phyloP scores from a whole-genome alignment of 2,888 invertebrate genomes.

The Fragum sueziense region DNA sequence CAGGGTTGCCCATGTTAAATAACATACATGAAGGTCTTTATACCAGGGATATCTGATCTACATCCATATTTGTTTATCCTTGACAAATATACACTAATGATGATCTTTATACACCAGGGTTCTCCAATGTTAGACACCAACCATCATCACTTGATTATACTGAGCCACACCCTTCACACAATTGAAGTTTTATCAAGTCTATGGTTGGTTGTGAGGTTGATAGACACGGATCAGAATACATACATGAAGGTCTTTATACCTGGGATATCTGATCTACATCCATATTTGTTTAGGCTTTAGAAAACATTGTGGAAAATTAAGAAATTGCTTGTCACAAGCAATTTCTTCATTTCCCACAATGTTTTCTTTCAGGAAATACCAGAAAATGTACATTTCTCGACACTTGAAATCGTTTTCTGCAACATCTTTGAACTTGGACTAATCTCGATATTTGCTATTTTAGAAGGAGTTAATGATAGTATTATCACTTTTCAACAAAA shows the following conservation, averaged over 20 bases:
- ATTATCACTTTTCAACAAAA: too few species aligned
- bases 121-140: neutral
- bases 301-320: neutral
- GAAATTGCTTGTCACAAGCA: neutral
- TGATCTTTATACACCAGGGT: too few species aligned
- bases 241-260: neutral
- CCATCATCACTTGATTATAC: neutral
- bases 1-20: slow-evolving; percentile 2
- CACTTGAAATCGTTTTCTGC: too few species aligned
- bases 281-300: slow-evolving; percentile 28
- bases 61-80: slow-evolving; percentile 33
- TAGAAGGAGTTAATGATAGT: too few species aligned
- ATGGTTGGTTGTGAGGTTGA: neutral
- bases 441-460: too few species aligned
- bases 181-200: neutral
- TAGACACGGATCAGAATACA: slow-evolving; percentile 1
- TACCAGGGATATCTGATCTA: slow-evolving; percentile 8
- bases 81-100: slow-evolving; percentile 20
- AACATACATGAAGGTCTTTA: neutral
- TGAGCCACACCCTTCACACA: slow-evolving; percentile 1
- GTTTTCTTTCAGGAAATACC: too few species aligned
- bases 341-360: neutral
- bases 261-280: slow-evolving; percentile 24
- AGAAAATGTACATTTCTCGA: too few species aligned
- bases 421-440: too few species aligned